Conservation (phyloP, 2,113 vertebrate genomes). For the Rhynchopsitta pachyrhyncha region DNA sequence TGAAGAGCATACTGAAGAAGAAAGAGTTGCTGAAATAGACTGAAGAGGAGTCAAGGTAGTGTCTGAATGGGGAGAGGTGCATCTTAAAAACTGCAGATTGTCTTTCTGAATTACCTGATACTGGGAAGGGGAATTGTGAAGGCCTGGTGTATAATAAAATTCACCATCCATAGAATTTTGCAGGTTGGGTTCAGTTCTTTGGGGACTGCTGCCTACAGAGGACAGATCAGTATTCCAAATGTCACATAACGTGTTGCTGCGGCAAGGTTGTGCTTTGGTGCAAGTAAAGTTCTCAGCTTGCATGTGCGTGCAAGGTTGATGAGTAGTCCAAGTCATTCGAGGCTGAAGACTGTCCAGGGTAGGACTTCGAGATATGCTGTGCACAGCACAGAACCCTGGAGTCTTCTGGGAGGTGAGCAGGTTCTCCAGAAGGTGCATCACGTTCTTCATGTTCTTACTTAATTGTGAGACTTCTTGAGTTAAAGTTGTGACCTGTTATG, state of each 20-base stretch:
- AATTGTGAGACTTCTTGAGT: slow-evolving; percentile 82
- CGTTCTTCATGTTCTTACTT: slow-evolving; percentile 79
- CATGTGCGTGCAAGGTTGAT: slow-evolving; percentile 66
- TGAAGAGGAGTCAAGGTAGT: slow-evolving; percentile 77
- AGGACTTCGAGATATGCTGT: slow-evolving; percentile 60
- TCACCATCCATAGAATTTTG: slow-evolving; percentile 61
- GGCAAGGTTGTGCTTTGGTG: slow-evolving; percentile 72
- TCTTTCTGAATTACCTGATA: slow-evolving; percentile 76
- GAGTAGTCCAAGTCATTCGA: slow-evolving; percentile 64
- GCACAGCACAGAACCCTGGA: slow-evolving; percentile 66
- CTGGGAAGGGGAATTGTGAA: slow-evolving; percentile 68
- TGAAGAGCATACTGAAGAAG: slow-evolving; percentile 77
- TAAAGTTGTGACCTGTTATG: slow-evolving; percentile 74
- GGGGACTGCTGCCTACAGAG: slow-evolving; percentile 70
- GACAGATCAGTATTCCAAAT: slow-evolving; percentile 70
- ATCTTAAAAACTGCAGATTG: slow-evolving; percentile 71
- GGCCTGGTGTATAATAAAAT: slow-evolving; percentile 54
- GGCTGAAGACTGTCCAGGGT: slow-evolving; percentile 69
- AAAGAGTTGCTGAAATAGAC: slow-evolving; percentile 81
- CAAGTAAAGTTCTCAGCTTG: slow-evolving; percentile 61
- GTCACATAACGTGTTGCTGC: slow-evolving; percentile 49
- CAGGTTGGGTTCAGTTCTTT: slow-evolving; percentile 60
- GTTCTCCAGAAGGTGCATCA: slow-evolving; percentile 78
- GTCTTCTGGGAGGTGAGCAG: slow-evolving; percentile 68
- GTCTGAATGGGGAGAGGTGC: slow-evolving; percentile 76